A percentile compares a stretch with the other conserved stretches of the same genome.
Evolutionary conservation across 2,888 invertebrate species (phyloP).

Genomic region (Lochmaea capreae): DNA sequence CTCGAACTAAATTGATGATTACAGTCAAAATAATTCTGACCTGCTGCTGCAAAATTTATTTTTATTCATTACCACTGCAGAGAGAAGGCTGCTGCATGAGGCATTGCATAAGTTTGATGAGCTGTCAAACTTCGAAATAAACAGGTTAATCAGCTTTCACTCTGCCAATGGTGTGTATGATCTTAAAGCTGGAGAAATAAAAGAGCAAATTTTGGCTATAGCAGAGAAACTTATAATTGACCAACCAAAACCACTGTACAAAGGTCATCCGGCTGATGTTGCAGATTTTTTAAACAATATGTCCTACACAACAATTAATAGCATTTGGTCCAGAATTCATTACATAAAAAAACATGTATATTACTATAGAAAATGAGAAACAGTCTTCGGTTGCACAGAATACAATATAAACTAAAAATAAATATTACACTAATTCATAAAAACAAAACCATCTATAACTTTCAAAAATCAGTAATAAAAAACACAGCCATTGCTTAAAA

Average conservation of each 20-base stretch:
- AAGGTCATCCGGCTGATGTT: constrained; percentile 11
- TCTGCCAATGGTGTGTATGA: constrained; percentile 9
- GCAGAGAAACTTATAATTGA: constrained; percentile 14
- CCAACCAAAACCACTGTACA: constrained; percentile 7
- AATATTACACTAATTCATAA: too few relatives aligned
- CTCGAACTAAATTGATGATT: constrained; percentile 1
- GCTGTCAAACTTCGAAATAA: background rate
- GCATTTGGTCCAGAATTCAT: constrained; percentile 10
- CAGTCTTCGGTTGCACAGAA: too few relatives aligned
- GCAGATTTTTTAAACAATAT: constrained; percentile 15
- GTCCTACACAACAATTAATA: constrained; percentile 12
- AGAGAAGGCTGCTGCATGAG: constrained; percentile 11
- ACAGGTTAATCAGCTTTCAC: background rate
- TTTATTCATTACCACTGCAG: constrained; percentile 3
- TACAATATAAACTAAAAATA: too few relatives aligned
- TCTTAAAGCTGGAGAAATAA: constrained; percentile 15
- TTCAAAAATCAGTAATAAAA: too few relatives aligned
- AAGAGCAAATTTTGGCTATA: constrained; percentile 11
- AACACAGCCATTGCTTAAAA: too few relatives aligned
- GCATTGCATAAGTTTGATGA: background rate
- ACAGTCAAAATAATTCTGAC: constrained; percentile 11
- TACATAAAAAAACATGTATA: too few relatives aligned
- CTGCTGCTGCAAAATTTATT: constrained; percentile 12
- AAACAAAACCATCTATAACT: too few relatives aligned
- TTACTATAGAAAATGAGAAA: too few relatives aligned